phyloP scores from a whole-genome alignment of 2,888 invertebrate species.

The Escarpia spicata region DNA sequence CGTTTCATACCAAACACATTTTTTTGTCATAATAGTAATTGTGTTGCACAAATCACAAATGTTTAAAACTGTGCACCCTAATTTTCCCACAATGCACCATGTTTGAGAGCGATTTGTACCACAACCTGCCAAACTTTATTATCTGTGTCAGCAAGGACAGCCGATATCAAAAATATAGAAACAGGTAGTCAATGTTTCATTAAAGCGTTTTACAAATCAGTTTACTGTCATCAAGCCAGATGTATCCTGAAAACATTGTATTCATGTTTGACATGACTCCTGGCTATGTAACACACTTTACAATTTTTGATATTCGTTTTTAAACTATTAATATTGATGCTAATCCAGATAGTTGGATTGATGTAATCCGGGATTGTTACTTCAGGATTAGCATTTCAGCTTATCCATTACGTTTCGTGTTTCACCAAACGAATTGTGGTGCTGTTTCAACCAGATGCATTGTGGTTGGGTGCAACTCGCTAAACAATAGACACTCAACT shows the following conservation, averaged over 20 bases:
- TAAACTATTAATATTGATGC: background rate
- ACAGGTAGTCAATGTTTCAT: background rate
- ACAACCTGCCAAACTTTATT: background rate
- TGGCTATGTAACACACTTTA: background rate
- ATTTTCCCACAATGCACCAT: background rate
- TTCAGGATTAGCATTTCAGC: background rate
- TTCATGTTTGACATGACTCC: background rate
- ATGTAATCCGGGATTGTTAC: background rate
- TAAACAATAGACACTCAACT: constrained; percentile 10
- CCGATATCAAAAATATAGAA: background rate
- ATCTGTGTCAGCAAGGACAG: background rate
- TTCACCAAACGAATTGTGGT: background rate
- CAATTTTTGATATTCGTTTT: background rate
- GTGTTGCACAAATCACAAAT: constrained; percentile 16
- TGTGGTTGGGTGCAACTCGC: background rate
- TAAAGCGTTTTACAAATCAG: background rate
- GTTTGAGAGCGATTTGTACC: background rate
- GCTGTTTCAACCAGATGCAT: background rate
- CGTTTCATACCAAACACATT: background rate
- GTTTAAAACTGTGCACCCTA: background rate
- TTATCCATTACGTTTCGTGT: background rate
- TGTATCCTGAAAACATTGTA: background rate
- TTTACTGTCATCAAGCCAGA: background rate
- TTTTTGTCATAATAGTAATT: constrained; percentile 6
- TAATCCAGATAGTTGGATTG: background rate